Conservation (phyloP, 2,888 invertebrate species). For the Abrostola triplasia region DNA sequence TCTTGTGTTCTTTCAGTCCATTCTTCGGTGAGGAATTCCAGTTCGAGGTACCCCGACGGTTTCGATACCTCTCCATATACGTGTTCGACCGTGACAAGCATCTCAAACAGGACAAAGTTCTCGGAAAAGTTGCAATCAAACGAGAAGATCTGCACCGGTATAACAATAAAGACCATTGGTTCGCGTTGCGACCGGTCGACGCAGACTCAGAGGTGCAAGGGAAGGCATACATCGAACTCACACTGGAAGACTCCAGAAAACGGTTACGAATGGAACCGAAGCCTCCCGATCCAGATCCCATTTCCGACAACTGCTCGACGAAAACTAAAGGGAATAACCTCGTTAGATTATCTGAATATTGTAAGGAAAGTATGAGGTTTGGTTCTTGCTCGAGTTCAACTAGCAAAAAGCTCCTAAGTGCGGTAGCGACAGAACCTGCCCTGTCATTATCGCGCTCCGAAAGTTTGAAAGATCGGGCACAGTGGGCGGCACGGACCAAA, state of each 20-base stretch:
- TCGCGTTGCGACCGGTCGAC: conserved; percentile 94
- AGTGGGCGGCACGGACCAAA: conserved; percentile 77
- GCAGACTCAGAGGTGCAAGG: conserved; percentile 97
- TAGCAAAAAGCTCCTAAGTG: conserved; percentile 81
- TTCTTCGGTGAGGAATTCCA: conserved; percentile 98
- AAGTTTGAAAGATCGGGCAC: conserved; percentile 83
- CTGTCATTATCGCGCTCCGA: conserved; percentile 83
- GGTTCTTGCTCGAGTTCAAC: conserved; percentile 85
- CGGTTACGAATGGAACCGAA: conserved; percentile 86
- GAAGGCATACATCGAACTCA: conserved; percentile 95
- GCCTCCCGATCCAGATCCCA: conserved; percentile 80
- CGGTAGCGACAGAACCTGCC: conserved; percentile 79
- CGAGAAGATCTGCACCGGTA: conserved; percentile 95
- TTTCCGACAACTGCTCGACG: conserved; percentile 73
- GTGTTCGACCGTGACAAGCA: conserved; percentile 95
- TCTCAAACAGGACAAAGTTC: conserved; percentile 94
- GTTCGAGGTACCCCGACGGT: conserved; percentile 96
- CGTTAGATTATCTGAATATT: conserved; percentile 82
- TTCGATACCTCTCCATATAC: conserved; percentile 96
- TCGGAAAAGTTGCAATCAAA: conserved; percentile 95
- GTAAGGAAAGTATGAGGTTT: conserved; percentile 84
- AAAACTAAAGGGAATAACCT: conserved; percentile 80
- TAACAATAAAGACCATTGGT: conserved; percentile 98
- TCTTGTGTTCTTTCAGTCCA: conserved; percentile 89
- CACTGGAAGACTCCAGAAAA: conserved; percentile 89